Evolutionary conservation across 1,140 invertebrate species (phyloP), one percentile per base, ranked within the genome.

Genomic region (Bombus cullumanus): DNA sequence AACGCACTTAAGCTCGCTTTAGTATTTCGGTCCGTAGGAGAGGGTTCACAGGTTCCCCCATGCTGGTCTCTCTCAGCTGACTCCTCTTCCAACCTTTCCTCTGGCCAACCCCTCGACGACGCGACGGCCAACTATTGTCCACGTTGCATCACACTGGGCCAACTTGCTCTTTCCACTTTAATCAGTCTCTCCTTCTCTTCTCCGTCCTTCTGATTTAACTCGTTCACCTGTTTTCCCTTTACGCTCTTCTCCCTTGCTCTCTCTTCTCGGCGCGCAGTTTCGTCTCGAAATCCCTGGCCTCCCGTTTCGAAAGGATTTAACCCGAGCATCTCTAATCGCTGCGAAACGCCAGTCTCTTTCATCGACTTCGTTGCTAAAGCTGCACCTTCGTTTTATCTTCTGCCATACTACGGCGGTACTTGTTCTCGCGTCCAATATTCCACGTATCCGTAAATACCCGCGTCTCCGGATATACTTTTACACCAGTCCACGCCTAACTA

Each of bases 1-100:
- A 93, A 93, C 93, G 90, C 89, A 90, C 88, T 93, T 92, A 91
- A 92, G 92, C 87, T 92, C 90, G 86, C 90, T 93, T 92, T 89
- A 92, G 92, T 92, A 93, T 93, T 92, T 92, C 87, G 81, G 91
- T 85, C 87, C 86, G 80, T 41, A 4, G 71, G 74, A 85, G 83
- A 79, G 90, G 85, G 89, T 92, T 86, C 89, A 84, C 87, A 86
- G 80, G 41, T 76, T 68, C 31, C 41, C 81, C 53, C 74, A 8
- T 53, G 47, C 47, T 0, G 47, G 47, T 77, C 85, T 66, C 80
- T 71, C 80, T 87, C 78, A 59, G 80, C 71, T 79, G 69, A 76
- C 82, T 85, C 66, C 39, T 85, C 34, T 72, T 47, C 31, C 43
- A 25, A 62, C 37, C 41, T 85, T 39, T 43, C 69, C 28, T n/a